Base-by-base conservation (phyloP, 1,140 invertebrate species). In the Heterodera schachtii region DNA sequence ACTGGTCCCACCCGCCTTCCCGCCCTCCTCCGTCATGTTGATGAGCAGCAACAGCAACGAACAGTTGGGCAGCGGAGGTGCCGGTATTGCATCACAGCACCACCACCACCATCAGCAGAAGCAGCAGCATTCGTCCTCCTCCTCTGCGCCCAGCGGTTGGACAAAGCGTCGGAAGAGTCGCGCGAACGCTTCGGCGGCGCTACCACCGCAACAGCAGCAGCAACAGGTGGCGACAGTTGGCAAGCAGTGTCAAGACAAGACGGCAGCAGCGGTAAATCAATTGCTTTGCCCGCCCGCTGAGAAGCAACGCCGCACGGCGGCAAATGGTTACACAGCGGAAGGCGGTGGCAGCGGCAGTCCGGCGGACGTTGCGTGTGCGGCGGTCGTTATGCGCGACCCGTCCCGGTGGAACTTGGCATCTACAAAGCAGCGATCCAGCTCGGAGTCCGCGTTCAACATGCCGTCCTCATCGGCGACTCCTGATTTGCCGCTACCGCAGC, bases 391-490 rank as follows among this genome's bases (percentile, higher is more conserved):
- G 11, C 69, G 79, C 11, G 83, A 84, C 73, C 83, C 84, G 16
- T 67, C 57, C 9, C 79, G 71, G 43, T 84, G 84, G 81, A 75
- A 84, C 71, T 64, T 84, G 8, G 78, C 78, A 19, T 49, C 84
- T 11, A 84, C 84, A 44, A 84, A 84, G 60, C 83, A 84, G 60
- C 84, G 83, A 43, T 82, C 79, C 41, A 66, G 52, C 41, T 78
- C 74, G 41, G 83, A 84, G 75, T 52, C 60, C 46, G 73, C 83
- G 11, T 84, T 84, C 44, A 81, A 49, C 19, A 75, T 52, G 46
- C 41, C 52, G 64, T 49, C 66, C 57, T 66, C 74, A 19, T 16
- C 57, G 11, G 57, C 57, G 11, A 16, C 13, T 60, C 13, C 11
- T 60, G 74, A 52, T 21, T 9, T 57, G 57, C 13, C 52, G 66